Evolutionary conservation across 2,888 invertebrate species (phyloP).

Genomic region (Bibio marci): DNA sequence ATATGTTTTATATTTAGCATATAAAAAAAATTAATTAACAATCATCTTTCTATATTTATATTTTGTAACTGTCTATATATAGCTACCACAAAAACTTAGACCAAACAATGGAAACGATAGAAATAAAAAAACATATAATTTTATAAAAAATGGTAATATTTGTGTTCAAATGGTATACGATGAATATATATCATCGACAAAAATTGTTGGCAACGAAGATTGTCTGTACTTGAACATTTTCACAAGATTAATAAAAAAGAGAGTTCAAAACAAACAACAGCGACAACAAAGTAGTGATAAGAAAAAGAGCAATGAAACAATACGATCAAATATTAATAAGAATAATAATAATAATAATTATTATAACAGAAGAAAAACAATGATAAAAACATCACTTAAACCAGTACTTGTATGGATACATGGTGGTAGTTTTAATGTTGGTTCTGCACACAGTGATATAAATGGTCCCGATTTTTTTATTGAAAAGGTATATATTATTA

Average conservation of each 20-base stretch:
- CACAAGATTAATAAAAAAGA: too few relatives aligned
- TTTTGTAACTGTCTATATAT: too few relatives aligned
- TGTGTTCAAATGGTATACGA: background rate
- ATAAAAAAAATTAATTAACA: too few relatives aligned
- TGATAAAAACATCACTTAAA: background rate
- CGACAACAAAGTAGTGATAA: too few relatives aligned
- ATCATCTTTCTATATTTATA: too few relatives aligned
- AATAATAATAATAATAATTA: too few relatives aligned
- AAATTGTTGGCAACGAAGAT: slow-evolving; percentile 3
- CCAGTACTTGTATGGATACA: slow-evolving; percentile 28
- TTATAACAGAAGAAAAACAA: background rate
- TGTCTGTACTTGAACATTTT: slow-evolving; percentile 6
- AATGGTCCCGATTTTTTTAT: slow-evolving; percentile 25
- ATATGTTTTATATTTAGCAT: too few relatives aligned
- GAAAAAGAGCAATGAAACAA: too few relatives aligned
- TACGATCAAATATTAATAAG: too few relatives aligned
- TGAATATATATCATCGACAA: too few relatives aligned
- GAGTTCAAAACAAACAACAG: too few relatives aligned
- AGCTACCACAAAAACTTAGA: background rate
- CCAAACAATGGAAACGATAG: background rate
- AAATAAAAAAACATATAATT: too few relatives aligned
- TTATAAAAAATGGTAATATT: background rate
- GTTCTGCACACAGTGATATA: slow-evolving; percentile 19
- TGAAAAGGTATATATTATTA: slow-evolving; percentile 18
- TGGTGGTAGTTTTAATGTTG: slow-evolving; percentile 25